phyloP scores from a whole-genome alignment of 1,140 invertebrate genomes.

The Psilanteris sp. region DNA sequence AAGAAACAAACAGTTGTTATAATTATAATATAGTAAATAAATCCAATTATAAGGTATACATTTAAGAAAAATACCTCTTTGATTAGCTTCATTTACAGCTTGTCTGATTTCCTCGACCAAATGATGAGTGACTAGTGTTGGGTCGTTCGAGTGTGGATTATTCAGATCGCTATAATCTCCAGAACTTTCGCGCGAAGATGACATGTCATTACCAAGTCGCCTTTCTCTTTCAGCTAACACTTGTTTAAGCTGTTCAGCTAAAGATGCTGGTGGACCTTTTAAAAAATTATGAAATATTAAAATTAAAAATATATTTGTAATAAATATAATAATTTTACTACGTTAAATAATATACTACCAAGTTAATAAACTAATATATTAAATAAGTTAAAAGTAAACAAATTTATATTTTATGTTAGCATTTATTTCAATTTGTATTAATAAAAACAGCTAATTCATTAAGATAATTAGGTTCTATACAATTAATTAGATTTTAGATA shows the following conservation, averaged over 20 bases:
- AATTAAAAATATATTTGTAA: neutral
- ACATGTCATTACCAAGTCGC: constrained; percentile 80
- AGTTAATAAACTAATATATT: no score
- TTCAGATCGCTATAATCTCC: constrained; percentile 83
- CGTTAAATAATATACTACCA: no score
- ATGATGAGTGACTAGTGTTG: constrained; percentile 84
- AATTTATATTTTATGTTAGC: no score
- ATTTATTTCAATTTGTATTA: no score
- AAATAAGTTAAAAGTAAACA: no score
- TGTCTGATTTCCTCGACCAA: constrained; percentile 90
- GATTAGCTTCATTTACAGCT: constrained; percentile 90
- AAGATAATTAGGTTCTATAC: no score
- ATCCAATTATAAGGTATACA: no score
- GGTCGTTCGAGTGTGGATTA: constrained; percentile 79
- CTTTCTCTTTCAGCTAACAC: constrained; percentile 88
- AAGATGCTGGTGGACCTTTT: constrained; percentile 85
- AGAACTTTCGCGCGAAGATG: constrained; percentile 83
- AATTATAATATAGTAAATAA: no score
- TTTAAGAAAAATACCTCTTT: constrained; percentile 84
- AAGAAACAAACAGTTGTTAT: neutral
- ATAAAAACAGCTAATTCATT: no score
- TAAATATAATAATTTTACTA: no score
- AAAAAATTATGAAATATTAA: constrained; percentile 28
- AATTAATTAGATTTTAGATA: no score
- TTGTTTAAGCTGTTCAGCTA: constrained; percentile 91